Conservation (phyloP, 2,888 invertebrate species). For the Aricia artaxerxes region DNA sequence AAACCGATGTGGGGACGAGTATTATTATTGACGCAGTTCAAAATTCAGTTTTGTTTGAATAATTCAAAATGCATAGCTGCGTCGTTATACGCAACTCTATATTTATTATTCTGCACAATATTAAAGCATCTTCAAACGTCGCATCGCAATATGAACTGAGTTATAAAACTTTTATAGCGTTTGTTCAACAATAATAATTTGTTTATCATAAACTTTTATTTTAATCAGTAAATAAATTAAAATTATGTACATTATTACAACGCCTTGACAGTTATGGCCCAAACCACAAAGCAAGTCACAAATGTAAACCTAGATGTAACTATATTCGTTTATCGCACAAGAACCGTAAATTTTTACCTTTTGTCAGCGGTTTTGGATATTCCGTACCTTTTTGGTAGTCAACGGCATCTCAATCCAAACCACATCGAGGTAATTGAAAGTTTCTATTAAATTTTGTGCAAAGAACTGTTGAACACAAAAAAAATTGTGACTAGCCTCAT, state of each 20-base stretch:
- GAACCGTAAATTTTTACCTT: too few relatives aligned
- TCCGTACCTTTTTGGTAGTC: too few relatives aligned
- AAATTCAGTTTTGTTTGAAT: background rate
- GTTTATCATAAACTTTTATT: background rate
- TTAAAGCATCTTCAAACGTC: background rate
- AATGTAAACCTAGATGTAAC: too few relatives aligned
- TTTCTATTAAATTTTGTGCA: too few relatives aligned
- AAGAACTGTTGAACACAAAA: background rate
- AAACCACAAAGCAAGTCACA: too few relatives aligned
- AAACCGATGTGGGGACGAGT: too few relatives aligned
- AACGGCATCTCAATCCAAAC: too few relatives aligned
- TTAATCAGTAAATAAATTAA: background rate
- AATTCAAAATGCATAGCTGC: background rate
- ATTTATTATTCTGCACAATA: background rate
- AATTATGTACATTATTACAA: background rate
- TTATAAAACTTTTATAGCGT: background rate
- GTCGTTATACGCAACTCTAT: background rate
- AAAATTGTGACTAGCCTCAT: background rate
- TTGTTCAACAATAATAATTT: background rate
- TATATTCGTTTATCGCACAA: too few relatives aligned
- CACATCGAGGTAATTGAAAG: too few relatives aligned
- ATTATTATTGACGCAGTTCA: background rate
- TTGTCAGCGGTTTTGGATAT: too few relatives aligned
- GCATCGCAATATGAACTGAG: background rate
- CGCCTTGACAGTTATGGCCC: background rate